Evolutionary conservation across 2,888 invertebrate genomes (phyloP), one percentile per base, ranked within the genome.

Genomic region (Agrochola macilenta): DNA sequence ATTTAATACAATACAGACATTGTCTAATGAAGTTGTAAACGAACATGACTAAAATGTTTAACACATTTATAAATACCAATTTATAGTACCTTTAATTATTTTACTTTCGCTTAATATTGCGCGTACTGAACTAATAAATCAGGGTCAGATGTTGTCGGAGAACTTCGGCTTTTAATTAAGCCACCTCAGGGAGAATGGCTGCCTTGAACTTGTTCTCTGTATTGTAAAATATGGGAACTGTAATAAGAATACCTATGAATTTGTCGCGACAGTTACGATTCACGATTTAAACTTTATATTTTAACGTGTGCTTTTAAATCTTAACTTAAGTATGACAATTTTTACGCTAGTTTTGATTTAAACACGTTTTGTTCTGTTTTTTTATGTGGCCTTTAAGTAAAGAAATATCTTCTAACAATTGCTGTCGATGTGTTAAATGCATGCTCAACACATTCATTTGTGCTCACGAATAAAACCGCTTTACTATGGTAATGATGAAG

Each of bases 31-130:
- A 30, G 30, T 30, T 30, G 2, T 30, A 30, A 30, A 30, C 30
- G 30, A 30, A 30, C 30, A 30, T 30, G 30, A 30, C 30, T 30
- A 30, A 30, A 30, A 30, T 30, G 30, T 30, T 30, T 2, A 30
- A 30, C 30, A 30, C 1, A 30, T 30, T 30, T 30, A 30, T 30
- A 30, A 30, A 30, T 30, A 30, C 30, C 30, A 30, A 30, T 30
- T 1, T 30, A 30, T 30, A 30, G 1, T 30, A 30, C 30, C 30
- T n/a, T n/a, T n/a, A n/a, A n/a, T n/a, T n/a, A n/a, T n/a, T n/a
- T n/a, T n/a, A n/a, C n/a, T n/a, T n/a, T n/a, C 11, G 7, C 30
- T 43, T 17, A 80, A 80, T 75, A 74, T 49, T 69, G 76, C 63
- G 58, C 35, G 35, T 54, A 23, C 35, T 49, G 46, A 64, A 11